phyloP scores from a whole-genome alignment of 2,888 invertebrate genomes.

The Macroteleia sp. region DNA sequence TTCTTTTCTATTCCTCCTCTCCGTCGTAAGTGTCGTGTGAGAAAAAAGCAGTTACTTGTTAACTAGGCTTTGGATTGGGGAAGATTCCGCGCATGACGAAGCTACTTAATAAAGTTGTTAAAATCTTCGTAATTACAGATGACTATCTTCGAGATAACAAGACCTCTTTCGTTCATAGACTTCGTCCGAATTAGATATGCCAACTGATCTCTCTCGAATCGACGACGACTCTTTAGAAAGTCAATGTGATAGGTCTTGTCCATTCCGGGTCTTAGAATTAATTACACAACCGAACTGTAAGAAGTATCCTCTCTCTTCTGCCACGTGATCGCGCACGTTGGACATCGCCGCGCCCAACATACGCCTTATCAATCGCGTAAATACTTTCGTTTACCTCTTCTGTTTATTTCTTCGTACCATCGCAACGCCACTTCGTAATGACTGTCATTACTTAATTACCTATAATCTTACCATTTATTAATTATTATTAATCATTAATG shows the following conservation, averaged over 20 bases:
- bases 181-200: constrained; percentile 25
- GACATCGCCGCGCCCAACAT: background rate
- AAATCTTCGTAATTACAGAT: no score
- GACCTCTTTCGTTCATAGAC: no score
- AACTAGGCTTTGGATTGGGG: constrained; percentile 56
- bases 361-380: constrained; percentile 2
- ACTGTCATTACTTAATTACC: constrained; percentile 13
- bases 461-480: constrained; percentile 19
- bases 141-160: no score
- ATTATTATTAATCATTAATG: constrained; percentile 29
- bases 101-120: background rate
- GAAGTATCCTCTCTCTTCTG: constrained; percentile 45
- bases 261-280: constrained; percentile 59
- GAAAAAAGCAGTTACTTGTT: constrained; percentile 31
- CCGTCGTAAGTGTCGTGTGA: constrained; percentile 34
- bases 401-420: constrained; percentile 50
- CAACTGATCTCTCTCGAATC: constrained; percentile 40
- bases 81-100: constrained; percentile 16
- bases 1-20: constrained; percentile 47
- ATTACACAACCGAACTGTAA: constrained; percentile 38
- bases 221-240: constrained; percentile 38
- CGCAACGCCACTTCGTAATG: constrained; percentile 53
- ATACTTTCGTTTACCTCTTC: constrained; percentile 48
- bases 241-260: constrained; percentile 66
- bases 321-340: constrained; percentile 19